Evolutionary conservation across 2,797 vertebrate genomes (phyloP), one percentile per base, ranked within the genome.

Genomic region (Oceanodroma leucorhoa): DNA sequence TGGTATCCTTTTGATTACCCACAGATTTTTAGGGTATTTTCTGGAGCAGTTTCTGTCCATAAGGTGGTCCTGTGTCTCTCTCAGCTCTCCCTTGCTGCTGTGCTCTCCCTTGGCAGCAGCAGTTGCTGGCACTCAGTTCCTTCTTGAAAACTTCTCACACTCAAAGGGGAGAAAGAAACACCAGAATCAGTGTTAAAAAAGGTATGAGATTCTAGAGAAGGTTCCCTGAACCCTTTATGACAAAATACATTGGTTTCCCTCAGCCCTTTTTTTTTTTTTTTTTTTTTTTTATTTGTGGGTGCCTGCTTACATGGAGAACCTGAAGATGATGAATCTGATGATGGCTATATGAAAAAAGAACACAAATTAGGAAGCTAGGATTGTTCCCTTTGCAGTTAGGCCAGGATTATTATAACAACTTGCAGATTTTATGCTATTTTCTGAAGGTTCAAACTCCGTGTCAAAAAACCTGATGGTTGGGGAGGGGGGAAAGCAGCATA

Each of bases 1-100:
- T 65, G 27, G 4, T 58, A 30, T 43, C 18, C n/a, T 72, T 71
- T 80, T 36, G 20, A 15, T 50, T 71, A 38, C 34, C 9, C 32
- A 8, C 10, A 11, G 29, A 23, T 26, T 55, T 75, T 65, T 69
- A 22, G 21, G 18, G 2, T 55, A 0, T 65, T 1, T 30, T 51
- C n/a, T 65, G 36, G 24, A 83, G 61, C 14, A 41, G 27, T 61
- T 84, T 36, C 43, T 69, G 21, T 57, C n/a, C 2, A 0, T 24
- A 48, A 48, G 20, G 26, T 43, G 30, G 11, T 57, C 14, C 45
- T 40, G 6, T 34, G 20, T 27, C 71, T 9, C 24, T 81, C 24
- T 40, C 20, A 9, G 10, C 50, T 64, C n/a, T 87, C 50, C 19
- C 14, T 48, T 50, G 43, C 14, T 69, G 36, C 41, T 84, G 8